phyloP scores from a whole-genome alignment of 2,888 invertebrate species.

The Folsomia manolachei region DNA sequence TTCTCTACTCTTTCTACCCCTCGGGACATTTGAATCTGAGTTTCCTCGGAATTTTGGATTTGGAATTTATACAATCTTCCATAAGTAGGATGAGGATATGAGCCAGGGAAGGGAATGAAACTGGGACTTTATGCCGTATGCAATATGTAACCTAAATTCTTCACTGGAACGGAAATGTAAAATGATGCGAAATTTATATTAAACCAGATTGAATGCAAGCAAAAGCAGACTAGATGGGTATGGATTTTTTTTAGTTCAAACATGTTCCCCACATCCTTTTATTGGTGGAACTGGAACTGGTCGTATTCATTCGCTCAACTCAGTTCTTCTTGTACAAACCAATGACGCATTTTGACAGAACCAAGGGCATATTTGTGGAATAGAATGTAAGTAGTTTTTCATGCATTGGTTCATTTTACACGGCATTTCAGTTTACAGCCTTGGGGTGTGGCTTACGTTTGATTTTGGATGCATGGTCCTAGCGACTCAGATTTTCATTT shows the following conservation, averaged over 20 bases:
- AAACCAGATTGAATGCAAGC: not conserved
- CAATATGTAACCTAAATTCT: not conserved
- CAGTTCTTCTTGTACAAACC: no score
- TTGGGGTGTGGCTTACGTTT: no score
- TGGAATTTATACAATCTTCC: not conserved
- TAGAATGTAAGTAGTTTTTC: no score
- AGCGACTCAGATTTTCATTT: no score
- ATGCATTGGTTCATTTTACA: no score
- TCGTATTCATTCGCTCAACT: no score
- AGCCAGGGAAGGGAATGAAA: not conserved
- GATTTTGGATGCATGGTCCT: no score
- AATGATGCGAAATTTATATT: not conserved
- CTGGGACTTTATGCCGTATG: not conserved
- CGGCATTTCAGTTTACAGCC: no score
- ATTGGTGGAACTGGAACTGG: no score
- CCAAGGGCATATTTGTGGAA: no score
- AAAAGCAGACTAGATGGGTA: not conserved
- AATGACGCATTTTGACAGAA: no score
- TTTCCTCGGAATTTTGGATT: not conserved
- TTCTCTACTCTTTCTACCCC: not conserved
- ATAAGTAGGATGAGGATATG: not conserved
- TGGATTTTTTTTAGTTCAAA: not conserved
- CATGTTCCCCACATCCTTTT: not conserved
- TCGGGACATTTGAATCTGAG: not conserved
- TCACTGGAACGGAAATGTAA: not conserved